These are phyloP conservation scores for Cinclus cinclus DNA, from an alignment of 2,113 vertebrate species.

Conservation along the genomic window DNA sequence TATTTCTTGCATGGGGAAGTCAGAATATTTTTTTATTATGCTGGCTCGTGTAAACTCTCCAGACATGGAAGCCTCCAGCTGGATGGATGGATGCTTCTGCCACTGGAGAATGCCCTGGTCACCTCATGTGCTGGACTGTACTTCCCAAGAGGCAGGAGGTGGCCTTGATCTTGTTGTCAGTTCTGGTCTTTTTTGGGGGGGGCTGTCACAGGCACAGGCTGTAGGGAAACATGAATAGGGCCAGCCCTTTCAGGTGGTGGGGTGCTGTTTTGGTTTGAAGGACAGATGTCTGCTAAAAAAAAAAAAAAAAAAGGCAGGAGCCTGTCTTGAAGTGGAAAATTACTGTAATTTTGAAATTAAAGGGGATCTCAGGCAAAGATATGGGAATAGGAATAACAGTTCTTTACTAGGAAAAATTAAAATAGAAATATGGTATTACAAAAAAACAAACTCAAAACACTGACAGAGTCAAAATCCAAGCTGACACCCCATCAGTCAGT, in stretches of 20 bases:
- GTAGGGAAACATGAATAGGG: not conserved
- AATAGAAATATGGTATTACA: no score
- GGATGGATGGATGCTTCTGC: not conserved
- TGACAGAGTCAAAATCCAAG: no score
- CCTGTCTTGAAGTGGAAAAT: no score
- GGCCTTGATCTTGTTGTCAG: not conserved
- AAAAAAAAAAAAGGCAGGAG: no score
- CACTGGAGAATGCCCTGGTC: not conserved
- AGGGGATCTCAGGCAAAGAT: no score
- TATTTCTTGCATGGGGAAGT: fast-evolving
- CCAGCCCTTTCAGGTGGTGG: not conserved
- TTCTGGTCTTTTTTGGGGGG: not conserved
- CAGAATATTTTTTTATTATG: not conserved
- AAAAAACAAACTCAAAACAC: no score
- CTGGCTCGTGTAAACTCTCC: not conserved
- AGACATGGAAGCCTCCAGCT: not conserved
- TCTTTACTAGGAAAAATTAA: no score
- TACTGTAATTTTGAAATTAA: no score
- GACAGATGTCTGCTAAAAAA: no score
- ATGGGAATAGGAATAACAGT: no score
- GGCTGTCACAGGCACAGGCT: not conserved
- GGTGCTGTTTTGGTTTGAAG: no score
- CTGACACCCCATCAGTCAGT: no score
- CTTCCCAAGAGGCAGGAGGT: not conserved
- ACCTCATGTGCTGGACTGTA: not conserved